Percentiles rank a stretch among this genome's conserved stretches.
These are phyloP conservation scores for Pteria penguin DNA, from an alignment of 2,888 invertebrate genomes.

Conservation along the genomic window DNA sequence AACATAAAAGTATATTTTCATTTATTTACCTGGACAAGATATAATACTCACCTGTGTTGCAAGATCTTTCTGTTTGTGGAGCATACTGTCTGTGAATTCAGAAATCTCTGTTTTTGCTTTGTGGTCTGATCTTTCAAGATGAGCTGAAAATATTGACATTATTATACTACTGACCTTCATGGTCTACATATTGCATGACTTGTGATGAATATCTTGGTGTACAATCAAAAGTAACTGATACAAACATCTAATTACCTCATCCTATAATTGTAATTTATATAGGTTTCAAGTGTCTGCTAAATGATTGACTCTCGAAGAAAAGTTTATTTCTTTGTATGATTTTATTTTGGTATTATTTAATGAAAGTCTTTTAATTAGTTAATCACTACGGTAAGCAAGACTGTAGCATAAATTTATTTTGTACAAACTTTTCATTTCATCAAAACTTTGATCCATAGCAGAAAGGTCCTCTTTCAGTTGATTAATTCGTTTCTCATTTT, in stretches of 20 bases:
- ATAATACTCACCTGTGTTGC: slow-evolving; percentile 73
- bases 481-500: slow-evolving; percentile 72
- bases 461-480: slow-evolving; percentile 74
- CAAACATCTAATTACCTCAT: not conserved
- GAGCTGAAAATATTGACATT: slow-evolving; percentile 55
- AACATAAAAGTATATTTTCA: too few relatives aligned
- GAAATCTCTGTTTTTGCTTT: slow-evolving; percentile 69
- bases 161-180: not conserved
- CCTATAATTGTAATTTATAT: not conserved
- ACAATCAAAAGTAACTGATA: too few relatives aligned
- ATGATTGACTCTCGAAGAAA: too few relatives aligned
- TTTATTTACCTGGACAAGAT: too few relatives aligned
- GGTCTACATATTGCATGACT: too few relatives aligned
- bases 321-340: too few relatives aligned
- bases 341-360: too few relatives aligned
- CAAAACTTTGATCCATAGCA: slow-evolving; percentile 76
- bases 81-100: slow-evolving; percentile 66
- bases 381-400: too few relatives aligned
- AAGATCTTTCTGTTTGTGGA: slow-evolving; percentile 75
- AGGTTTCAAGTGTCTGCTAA: too few relatives aligned
- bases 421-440: slow-evolving; percentile 75
- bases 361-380: too few relatives aligned
- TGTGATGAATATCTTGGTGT: too few relatives aligned
- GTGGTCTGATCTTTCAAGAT: slow-evolving; percentile 66
- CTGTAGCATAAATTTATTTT: too few relatives aligned